Evolutionary conservation across 2,113 vertebrate genomes (phyloP).

Genomic region (Casuarius casuarius): DNA sequence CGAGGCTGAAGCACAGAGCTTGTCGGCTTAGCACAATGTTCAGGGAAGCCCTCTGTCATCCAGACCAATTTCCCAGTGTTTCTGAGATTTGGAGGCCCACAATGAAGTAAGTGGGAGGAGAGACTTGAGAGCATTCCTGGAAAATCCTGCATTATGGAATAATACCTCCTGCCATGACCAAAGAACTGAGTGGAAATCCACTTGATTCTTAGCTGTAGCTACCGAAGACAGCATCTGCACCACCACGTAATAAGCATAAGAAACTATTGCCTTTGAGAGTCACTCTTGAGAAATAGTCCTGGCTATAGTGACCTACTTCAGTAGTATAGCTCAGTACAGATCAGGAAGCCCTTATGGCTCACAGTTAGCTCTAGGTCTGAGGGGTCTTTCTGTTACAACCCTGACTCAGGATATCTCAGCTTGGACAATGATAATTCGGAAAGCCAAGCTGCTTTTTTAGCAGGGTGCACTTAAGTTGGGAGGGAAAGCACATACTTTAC

Average conservation of each 20-base stretch:
- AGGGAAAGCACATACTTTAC: neutral
- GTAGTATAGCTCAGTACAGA: rapidly evolving
- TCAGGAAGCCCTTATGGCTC: rapidly evolving
- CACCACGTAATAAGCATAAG: rapidly evolving
- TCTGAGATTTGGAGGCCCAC: neutral
- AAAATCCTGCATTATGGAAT: neutral
- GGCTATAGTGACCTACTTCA: rapidly evolving
- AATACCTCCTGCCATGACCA: rapidly evolving
- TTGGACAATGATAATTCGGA: rapidly evolving
- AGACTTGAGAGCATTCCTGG: neutral
- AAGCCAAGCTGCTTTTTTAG: rapidly evolving
- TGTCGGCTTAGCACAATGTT: neutral
- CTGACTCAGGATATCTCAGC: neutral
- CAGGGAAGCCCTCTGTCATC: neutral
- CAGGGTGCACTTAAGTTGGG: neutral
- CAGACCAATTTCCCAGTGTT: rapidly evolving
- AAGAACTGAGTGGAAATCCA: neutral
- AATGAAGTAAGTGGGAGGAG: neutral
- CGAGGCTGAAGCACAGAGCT: neutral
- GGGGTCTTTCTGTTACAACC: rapidly evolving
- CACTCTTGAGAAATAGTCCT: neutral
- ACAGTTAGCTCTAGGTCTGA: neutral
- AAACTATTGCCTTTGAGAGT: neutral
- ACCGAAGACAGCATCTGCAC: neutral
- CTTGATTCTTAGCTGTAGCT: too few species aligned